Evolutionary conservation across 2,113 vertebrate species (phyloP).

Genomic region (Mionectes macconnelli): DNA sequence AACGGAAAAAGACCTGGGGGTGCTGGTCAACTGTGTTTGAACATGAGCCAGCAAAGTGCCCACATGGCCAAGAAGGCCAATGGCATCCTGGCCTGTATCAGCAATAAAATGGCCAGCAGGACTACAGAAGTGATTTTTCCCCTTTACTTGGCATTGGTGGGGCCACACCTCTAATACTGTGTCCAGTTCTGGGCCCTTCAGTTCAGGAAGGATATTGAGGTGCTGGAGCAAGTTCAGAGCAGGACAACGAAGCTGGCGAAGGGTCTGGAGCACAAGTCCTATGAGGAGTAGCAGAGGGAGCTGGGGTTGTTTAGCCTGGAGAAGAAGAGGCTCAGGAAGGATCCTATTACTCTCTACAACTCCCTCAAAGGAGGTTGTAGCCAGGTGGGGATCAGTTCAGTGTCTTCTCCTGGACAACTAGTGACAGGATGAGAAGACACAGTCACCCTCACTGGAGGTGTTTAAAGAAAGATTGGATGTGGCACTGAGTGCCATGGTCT

Average conservation of each 20-base stretch:
- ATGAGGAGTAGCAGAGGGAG: not conserved
- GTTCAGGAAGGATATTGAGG: not conserved
- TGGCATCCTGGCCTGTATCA: not conserved
- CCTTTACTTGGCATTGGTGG: not conserved
- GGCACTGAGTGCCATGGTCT: not conserved
- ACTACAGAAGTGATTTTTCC: not conserved
- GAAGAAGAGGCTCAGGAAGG: not conserved
- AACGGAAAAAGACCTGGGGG: not conserved
- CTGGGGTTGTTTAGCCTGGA: not conserved
- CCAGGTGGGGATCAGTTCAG: fast-evolving
- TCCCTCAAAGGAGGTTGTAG: not conserved
- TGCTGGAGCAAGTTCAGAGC: not conserved
- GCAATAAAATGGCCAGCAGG: not conserved
- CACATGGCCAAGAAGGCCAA: not conserved
- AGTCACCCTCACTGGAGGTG: not conserved
- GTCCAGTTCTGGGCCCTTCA: not conserved
- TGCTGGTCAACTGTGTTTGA: not conserved
- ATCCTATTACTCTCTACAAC: not conserved
- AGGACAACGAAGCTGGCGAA: not conserved
- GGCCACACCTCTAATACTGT: not conserved
- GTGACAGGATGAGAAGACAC: not conserved
- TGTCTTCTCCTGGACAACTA: not conserved
- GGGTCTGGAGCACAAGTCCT: fast-evolving
- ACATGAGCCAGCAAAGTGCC: not conserved
- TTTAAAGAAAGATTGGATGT: not conserved